Evolutionary conservation across 2,888 invertebrate species (phyloP).

Genomic region (Stegana nigrithorax): DNA sequence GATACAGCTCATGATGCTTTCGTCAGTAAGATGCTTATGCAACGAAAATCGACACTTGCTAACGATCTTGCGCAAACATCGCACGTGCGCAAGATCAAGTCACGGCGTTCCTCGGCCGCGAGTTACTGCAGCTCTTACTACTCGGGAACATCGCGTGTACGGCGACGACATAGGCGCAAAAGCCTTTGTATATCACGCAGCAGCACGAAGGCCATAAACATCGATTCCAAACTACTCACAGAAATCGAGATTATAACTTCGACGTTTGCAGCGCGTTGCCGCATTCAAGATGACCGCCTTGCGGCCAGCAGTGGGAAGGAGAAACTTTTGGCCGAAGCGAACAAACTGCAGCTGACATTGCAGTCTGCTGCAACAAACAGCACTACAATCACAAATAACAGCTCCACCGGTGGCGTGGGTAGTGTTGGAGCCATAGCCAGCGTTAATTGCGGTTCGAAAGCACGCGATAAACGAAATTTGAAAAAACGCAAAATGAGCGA

Average conservation of each 20-base stretch:
- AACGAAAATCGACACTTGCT: constrained; percentile 50
- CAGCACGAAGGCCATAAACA: constrained; percentile 50
- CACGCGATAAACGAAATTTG: constrained; percentile 69
- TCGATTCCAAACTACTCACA: constrained; percentile 70
- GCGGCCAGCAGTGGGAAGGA: constrained; percentile 56
- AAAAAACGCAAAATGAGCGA: constrained; percentile 65
- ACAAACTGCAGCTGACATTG: constrained; percentile 48
- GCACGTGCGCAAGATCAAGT: constrained; percentile 62
- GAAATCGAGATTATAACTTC: constrained; percentile 73
- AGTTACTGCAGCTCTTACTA: constrained; percentile 68
- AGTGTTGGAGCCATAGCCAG: constrained; percentile 21
- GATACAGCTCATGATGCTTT: constrained; percentile 38
- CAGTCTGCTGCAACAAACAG: constrained; percentile 33
- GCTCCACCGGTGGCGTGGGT: constrained; percentile 17
- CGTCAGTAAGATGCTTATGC: constrained; percentile 49
- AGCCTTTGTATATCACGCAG: constrained; percentile 55
- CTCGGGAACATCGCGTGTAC: constrained; percentile 62
- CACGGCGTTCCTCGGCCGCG: constrained; percentile 66
- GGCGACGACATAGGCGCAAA: constrained; percentile 62
- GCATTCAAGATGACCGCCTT: constrained; percentile 60
- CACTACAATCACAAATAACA: constrained; percentile 33
- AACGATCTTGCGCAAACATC: constrained; percentile 40
- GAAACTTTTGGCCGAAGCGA: constrained; percentile 70
- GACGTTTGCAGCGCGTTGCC: constrained; percentile 70
- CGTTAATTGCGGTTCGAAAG: constrained; percentile 36